Evolutionary conservation across 2,797 vertebrate genomes (phyloP).

Genomic region (Moxostoma hubbsi): DNA sequence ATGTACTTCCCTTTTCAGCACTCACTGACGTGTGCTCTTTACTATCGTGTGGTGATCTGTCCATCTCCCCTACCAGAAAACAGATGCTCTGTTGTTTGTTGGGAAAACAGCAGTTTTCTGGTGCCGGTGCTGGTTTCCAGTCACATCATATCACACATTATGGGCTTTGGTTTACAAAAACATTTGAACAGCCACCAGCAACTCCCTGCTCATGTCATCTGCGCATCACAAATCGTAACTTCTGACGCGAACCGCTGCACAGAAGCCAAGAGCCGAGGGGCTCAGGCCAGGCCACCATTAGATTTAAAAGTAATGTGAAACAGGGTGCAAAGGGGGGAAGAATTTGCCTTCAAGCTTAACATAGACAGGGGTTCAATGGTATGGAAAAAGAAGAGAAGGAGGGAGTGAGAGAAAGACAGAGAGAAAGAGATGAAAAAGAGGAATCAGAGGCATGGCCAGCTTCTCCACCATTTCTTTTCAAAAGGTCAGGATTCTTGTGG

Average conservation of each 20-base stretch:
- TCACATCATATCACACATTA: slow-evolving; percentile 80
- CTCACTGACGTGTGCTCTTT: slow-evolving; percentile 16
- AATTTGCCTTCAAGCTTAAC: slow-evolving; percentile 89
- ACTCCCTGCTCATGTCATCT: slow-evolving; percentile 92
- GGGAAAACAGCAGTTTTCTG: slow-evolving; percentile 77
- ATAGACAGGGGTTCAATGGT: slow-evolving; percentile 88
- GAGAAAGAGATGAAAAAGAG: slow-evolving; percentile 56
- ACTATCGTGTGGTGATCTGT: slow-evolving; percentile 47
- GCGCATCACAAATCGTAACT: slow-evolving; percentile 92
- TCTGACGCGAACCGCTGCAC: slow-evolving; percentile 92
- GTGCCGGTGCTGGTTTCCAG: slow-evolving; percentile 66
- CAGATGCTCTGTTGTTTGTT: slow-evolving; percentile 70
- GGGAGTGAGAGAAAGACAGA: slow-evolving; percentile 51
- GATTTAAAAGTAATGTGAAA: slow-evolving; percentile 94
- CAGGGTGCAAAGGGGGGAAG: slow-evolving; percentile 88
- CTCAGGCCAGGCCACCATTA: slow-evolving; percentile 83
- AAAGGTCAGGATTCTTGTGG: slow-evolving; percentile 98
- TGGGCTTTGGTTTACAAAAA: slow-evolving; percentile 71
- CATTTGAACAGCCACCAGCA: slow-evolving; percentile 85
- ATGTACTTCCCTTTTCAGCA: slow-evolving; percentile 35
- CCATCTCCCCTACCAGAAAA: slow-evolving; percentile 71
- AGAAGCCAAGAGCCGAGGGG: slow-evolving; percentile 90
- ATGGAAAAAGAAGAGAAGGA: slow-evolving; percentile 63
- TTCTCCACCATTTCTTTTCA: slow-evolving; percentile 91
- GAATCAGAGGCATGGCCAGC: slow-evolving; percentile 61